Evolutionary conservation across 2,888 invertebrate species (phyloP).

Genomic region (Phoronis australis): DNA sequence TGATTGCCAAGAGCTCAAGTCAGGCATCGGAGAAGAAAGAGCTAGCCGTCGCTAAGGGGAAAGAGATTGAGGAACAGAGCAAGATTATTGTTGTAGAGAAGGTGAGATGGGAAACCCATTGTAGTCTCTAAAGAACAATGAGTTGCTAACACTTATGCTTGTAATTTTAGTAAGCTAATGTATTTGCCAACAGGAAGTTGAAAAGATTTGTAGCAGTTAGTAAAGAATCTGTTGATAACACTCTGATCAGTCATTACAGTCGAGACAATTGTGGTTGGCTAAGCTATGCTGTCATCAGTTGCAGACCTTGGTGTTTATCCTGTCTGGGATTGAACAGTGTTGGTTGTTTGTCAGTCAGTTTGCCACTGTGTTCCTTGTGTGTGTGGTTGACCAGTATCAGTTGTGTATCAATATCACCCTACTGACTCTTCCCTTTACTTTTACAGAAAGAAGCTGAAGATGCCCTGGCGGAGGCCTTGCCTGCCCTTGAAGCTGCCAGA

Average conservation of each 20-base stretch:
- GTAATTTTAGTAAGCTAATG: no score
- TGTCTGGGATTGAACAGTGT: neutral
- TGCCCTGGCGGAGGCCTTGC: constrained; percentile 73
- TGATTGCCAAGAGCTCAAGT: constrained; percentile 62
- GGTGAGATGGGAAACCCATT: no score
- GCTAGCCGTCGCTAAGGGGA: constrained; percentile 73
- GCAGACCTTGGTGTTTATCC: neutral
- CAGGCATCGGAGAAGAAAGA: constrained; percentile 71
- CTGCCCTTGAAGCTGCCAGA: constrained; percentile 76
- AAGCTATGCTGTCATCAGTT: neutral
- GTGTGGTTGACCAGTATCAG: no score
- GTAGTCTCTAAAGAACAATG: no score
- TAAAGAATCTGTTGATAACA: no score
- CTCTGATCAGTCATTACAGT: neutral
- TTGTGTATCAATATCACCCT: no score
- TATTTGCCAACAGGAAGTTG: no score
- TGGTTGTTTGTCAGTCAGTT: constrained; percentile 1
- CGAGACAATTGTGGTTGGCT: neutral
- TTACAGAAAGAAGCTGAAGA: constrained; percentile 68
- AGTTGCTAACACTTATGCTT: no score
- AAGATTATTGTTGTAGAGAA: constrained; percentile 75
- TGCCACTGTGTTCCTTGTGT: neutral
- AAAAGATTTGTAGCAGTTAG: no score
- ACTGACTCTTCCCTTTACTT: constrained; percentile 4
- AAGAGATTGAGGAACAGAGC: constrained; percentile 77